Conservation (phyloP, 2,113 vertebrate species). For the Syngnathoides biaculeatus region DNA sequence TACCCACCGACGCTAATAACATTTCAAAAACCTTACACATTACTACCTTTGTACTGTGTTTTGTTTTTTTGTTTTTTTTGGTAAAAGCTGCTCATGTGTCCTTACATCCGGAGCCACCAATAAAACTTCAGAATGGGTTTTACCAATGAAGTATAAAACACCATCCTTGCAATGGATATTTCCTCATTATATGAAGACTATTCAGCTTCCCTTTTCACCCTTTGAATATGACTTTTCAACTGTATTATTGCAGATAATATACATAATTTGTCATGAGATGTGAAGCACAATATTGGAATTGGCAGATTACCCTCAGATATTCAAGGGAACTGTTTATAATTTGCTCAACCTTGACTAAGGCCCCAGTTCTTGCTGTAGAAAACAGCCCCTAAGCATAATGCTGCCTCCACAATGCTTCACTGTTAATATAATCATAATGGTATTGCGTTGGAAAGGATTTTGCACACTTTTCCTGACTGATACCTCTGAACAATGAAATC, state of each 20-base stretch:
- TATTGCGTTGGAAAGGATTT: no score
- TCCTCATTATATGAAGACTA: background rate
- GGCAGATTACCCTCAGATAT: background rate
- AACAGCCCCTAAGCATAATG: no score
- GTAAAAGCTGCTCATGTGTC: background rate
- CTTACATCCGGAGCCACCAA: background rate
- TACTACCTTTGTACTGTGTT: background rate
- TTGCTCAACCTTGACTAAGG: no score
- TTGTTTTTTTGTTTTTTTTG: background rate
- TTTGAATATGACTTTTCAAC: background rate
- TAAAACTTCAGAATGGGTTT: background rate
- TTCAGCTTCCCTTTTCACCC: background rate
- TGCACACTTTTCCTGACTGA: no score
- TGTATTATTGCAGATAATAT: background rate
- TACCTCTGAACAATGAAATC: no score
- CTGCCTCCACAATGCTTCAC: no score
- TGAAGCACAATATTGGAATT: background rate
- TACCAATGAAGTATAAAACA: background rate
- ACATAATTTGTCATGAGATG: background rate
- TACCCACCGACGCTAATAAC: background rate
- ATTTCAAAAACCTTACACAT: background rate
- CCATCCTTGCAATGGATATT: background rate
- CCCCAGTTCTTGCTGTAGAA: no score
- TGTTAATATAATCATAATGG: no score
- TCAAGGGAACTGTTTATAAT: no score